Evolutionary conservation across 2,113 vertebrate species (phyloP).

Genomic region (Erythrocebus patas): DNA sequence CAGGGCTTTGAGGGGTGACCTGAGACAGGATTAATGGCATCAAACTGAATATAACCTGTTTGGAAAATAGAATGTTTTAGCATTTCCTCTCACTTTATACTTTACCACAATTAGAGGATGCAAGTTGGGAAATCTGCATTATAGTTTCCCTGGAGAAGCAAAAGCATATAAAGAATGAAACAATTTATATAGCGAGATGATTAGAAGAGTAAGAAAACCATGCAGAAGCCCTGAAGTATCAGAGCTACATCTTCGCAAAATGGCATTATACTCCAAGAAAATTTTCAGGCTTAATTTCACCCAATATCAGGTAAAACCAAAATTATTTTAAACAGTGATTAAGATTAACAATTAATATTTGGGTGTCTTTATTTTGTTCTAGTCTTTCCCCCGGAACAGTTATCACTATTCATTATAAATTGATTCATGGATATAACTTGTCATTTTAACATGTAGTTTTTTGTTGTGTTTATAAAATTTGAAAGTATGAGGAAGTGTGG

Average conservation of each 20-base stretch:
- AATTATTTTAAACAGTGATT: conserved; percentile 53
- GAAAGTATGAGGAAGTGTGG: not conserved
- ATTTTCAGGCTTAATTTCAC: conserved; percentile 32
- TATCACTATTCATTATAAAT: not conserved
- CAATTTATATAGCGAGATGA: not conserved
- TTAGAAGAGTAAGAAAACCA: conserved; percentile 9
- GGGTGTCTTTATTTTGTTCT: not conserved
- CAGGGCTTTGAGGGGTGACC: not conserved
- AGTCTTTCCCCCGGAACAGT: not conserved
- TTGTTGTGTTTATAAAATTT: not conserved
- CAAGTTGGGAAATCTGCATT: not conserved
- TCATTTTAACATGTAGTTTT: not conserved
- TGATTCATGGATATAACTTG: not conserved
- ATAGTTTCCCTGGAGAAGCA: not conserved
- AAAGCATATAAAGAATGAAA: not conserved
- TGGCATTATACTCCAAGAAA: not conserved
- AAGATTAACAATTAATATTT: not conserved
- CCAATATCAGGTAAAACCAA: not conserved
- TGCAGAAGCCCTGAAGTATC: not conserved
- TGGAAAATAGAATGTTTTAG: not conserved
- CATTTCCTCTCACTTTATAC: not conserved
- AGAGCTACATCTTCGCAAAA: not conserved
- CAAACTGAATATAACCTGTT: not conserved
- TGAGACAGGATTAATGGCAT: not conserved
- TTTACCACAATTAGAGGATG: not conserved